phyloP scores from a whole-genome alignment of 1,140 invertebrate species.

The Drosophila kanapiae region DNA sequence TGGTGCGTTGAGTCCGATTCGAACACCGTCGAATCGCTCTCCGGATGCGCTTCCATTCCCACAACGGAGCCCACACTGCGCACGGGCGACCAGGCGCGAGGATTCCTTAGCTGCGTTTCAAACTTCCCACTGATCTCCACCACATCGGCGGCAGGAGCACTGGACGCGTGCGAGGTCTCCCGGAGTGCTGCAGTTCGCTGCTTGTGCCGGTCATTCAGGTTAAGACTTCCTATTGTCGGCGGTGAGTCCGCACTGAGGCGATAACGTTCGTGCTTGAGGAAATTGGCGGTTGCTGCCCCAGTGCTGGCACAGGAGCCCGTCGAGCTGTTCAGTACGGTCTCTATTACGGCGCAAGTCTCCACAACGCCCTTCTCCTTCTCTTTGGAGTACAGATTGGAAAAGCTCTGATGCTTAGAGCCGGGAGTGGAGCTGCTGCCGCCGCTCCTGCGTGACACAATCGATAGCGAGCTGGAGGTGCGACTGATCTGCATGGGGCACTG shows the following conservation, averaged over 20 bases:
- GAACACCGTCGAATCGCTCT: constrained; percentile 92
- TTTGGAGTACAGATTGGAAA: constrained; percentile 80
- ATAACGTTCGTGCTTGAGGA: constrained; percentile 76
- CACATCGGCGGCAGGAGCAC: constrained; percentile 74
- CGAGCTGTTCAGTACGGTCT: constrained; percentile 88
- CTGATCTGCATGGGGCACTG: constrained; percentile 92
- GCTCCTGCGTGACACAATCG: constrained; percentile 83
- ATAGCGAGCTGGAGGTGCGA: constrained; percentile 90
- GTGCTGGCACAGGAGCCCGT: constrained; percentile 81
- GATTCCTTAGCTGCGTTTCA: constrained; percentile 88
- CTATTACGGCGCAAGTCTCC: constrained; percentile 80
- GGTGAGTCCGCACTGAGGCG: constrained; percentile 72
- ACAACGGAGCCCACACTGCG: constrained; percentile 92
- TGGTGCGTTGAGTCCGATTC: constrained; percentile 88
- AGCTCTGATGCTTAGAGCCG: constrained; percentile 83
- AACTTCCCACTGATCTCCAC: constrained; percentile 85
- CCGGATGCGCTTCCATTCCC: constrained; percentile 92
- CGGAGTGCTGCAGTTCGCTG: constrained; percentile 65
- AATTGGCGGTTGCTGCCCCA: constrained; percentile 67
- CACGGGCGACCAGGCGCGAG: constrained; percentile 93
- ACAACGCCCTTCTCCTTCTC: constrained; percentile 83
- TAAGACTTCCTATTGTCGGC: constrained; percentile 79
- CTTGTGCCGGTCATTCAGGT: constrained; percentile 78
- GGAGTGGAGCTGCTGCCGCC: constrained; percentile 86
- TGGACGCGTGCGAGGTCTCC: constrained; percentile 70